Conservation (phyloP, 1,140 invertebrate species). For the Scylla paramamosain region DNA sequence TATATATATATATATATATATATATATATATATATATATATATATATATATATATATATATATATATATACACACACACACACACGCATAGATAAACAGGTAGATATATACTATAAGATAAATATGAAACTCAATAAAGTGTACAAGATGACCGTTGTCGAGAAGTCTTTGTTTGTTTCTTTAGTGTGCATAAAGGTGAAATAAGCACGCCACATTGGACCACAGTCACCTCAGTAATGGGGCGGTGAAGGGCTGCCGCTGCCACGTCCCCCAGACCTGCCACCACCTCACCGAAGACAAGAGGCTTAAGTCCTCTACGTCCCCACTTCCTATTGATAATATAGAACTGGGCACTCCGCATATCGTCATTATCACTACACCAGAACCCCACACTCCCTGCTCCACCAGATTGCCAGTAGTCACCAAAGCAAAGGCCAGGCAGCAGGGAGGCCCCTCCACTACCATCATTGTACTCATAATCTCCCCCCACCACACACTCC, state of each 20-base stretch:
- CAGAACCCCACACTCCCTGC: not conserved
- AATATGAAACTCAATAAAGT: too few relatives aligned
- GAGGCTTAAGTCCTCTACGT: not conserved
- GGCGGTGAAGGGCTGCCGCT: not conserved
- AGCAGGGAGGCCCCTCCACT: not conserved
- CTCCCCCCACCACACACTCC: conserved; percentile 16
- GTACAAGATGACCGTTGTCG: too few relatives aligned
- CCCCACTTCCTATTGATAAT: not conserved
- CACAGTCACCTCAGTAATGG: not conserved
- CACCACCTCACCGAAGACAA: conserved; percentile 18
- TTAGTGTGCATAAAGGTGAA: too few relatives aligned
- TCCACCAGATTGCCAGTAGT: not conserved
- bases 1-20: too few relatives aligned
- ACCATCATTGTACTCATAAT: conserved; percentile 30
- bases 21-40: too few relatives aligned
- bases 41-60: too few relatives aligned
- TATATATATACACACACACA: too few relatives aligned
- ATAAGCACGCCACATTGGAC: not conserved
- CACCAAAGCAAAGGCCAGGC: not conserved
- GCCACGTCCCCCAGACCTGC: not conserved
- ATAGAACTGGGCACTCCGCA: not conserved
- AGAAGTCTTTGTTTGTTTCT: too few relatives aligned
- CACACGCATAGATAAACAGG: too few relatives aligned
- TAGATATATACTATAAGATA: too few relatives aligned
- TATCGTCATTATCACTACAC: not conserved